Evolutionary conservation across 2,888 invertebrate species (phyloP), one percentile per base, ranked within the genome.

Genomic region (Lasioglossum vierecki): DNA sequence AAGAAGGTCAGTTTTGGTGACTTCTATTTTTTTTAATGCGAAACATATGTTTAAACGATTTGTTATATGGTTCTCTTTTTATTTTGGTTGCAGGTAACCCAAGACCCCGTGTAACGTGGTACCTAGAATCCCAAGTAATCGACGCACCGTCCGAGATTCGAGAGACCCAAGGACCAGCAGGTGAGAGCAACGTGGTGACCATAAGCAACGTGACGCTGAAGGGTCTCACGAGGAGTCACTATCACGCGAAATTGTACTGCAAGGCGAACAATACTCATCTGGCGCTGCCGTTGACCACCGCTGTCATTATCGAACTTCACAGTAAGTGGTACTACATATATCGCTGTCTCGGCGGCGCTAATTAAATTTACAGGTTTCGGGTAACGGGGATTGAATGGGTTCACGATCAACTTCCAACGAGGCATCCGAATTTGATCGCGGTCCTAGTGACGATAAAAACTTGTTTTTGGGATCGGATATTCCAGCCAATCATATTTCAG

Each of bases 221-320:
- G 89, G 97, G 97, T 94, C 97, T 98, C 89, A 97, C 97, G 76
- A 96, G 98, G 80, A 97, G 97, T 95, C 98, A 98, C 95, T 96
- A 98, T 92, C 98, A 98, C 95, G 96, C 98, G 85, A 96, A 97
- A 93, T 97, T 98, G 93, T 97, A 98, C 91, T 98, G 98, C 95
- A 97, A 98, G 95, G 98, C 98, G 49, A 97, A 97, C 91, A 98
- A 98, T 95, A 98, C 98, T 90, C 97, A 97, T 95, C 95, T 98
- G 91, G 97, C 97, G 71, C 97, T 97, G 74, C 98, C 98, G 4
- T 97, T 97, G 92, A 97, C 97, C 91, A 98, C 98, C 95, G 97
- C 97, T 90, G 97, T 98, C 93, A 97, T 97, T 92, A 96, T 98
- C 94, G 98, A 98, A 95, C 97, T 98, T 90, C 98, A 98, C 95